Evolutionary conservation across 1,140 invertebrate species (phyloP), one percentile per base, ranked within the genome.

Genomic region (Cecropterus lyciades): DNA sequence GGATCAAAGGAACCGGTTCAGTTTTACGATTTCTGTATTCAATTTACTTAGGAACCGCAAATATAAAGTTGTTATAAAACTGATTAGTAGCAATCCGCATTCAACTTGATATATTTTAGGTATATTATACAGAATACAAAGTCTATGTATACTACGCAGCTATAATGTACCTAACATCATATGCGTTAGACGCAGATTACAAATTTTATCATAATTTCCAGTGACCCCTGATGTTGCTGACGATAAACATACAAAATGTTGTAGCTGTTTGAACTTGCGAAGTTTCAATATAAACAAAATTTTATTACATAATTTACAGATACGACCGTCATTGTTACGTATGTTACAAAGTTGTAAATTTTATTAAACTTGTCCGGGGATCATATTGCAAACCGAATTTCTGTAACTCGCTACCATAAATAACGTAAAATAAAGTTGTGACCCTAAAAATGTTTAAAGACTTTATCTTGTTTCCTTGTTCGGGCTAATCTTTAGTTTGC

Each of bases 391-490:
- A 52, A 27, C 2, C 14, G 24, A 52, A 33, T 27, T 52, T 52
- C 20, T 30, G 49, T 51, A 30, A 51, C n/a, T 30, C 24, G 16
- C 9, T 49, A 16, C 20, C 46, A 49, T 52, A 52, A 52, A 52
- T 52, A 52, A 52, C 14, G 14, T 3, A 33, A 30, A 33, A 30
- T 27, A 48, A 48, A 52, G 27, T 52, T 52, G 51, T 7, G 33
- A 37, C 51, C 33, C 33, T 37, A 37, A 37, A 33, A 37, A 37
- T 37, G 33, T 37, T 37, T 30, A n/a, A 37, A n/a, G 30, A n/a
- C 13, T 33, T 52, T 52, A 52, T 52, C 27, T 52, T 11, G 48
- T 14, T 51, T 33, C 24, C 27, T 52, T 52, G 20, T 14, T 14
- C 24, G 1, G 11, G 20, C 7, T 30, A 51, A 20, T 51, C 20